Evolutionary conservation across 2,888 invertebrate species (phyloP).

Genomic region (Microplitis deprimator): DNA sequence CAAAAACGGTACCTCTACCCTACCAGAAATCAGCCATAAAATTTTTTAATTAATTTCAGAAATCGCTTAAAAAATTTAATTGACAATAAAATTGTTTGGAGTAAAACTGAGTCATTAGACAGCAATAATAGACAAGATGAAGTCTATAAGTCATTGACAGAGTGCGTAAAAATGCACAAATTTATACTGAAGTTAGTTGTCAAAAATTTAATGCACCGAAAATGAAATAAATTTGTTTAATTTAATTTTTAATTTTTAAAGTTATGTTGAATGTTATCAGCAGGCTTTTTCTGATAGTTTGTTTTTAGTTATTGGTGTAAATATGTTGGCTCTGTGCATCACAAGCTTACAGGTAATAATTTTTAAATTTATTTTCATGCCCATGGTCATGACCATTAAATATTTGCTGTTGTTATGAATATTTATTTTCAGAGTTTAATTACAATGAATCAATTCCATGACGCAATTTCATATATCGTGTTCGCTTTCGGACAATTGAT

Average conservation of each 20-base stretch:
- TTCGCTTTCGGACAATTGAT: neutral
- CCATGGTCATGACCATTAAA: too few relatives aligned
- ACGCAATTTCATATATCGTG: neutral
- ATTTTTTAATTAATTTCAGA: neutral
- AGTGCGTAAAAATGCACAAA: neutral
- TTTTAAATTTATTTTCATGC: neutral
- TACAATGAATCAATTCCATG: neutral
- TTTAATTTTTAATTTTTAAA: neutral
- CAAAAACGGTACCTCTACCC: too few relatives aligned
- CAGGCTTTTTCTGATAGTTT: neutral
- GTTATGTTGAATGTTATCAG: neutral
- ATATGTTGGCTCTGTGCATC: neutral
- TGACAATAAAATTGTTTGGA: neutral
- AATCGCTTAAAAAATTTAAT: neutral
- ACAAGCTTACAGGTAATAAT: neutral
- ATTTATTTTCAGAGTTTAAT: neutral
- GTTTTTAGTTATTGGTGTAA: neutral
- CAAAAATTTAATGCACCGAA: neutral
- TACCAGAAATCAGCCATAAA: too few relatives aligned
- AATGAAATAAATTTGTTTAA: neutral
- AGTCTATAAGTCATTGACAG: neutral
- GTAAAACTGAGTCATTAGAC: too few relatives aligned
- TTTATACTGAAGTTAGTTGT: neutral
- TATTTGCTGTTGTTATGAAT: neutral
- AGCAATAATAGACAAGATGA: neutral